Evolutionary conservation across 1,140 invertebrate genomes (phyloP).

Genomic region (Diuraphis noxia): DNA sequence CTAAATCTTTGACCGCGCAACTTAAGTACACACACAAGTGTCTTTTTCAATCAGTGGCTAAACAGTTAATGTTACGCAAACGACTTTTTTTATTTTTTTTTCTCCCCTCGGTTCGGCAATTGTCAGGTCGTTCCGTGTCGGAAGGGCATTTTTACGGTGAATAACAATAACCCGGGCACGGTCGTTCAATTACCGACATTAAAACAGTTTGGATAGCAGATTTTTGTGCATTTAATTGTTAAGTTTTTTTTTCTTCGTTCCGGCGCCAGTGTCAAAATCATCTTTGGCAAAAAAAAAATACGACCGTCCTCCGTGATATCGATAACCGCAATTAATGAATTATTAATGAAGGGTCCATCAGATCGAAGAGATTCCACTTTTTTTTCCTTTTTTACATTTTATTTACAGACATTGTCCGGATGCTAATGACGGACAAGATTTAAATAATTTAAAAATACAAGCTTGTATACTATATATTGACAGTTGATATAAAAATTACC

Average conservation of each 20-base stretch:
- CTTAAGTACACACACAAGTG: too few relatives aligned
- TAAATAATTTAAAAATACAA: slow-evolving; percentile 51
- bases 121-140: slow-evolving; percentile 39
- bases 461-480: slow-evolving; percentile 22
- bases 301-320: neutral
- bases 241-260: neutral
- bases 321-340: slow-evolving; percentile 53
- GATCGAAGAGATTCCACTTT: neutral
- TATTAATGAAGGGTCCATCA: slow-evolving; percentile 50
- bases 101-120: slow-evolving; percentile 15
- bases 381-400: slow-evolving; percentile 28
- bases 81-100: neutral
- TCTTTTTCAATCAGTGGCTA: slow-evolving; percentile 31
- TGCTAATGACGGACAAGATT: slow-evolving; percentile 32
- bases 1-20: neutral
- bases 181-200: slow-evolving; percentile 50
- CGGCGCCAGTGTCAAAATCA: slow-evolving; percentile 43
- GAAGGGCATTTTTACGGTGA: slow-evolving; percentile 47
- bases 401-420: slow-evolving; percentile 44
- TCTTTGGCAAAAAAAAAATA: slow-evolving; percentile 38
- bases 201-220: slow-evolving; percentile 51
- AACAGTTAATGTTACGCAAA: slow-evolving; percentile 43
- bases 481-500: slow-evolving; percentile 23
- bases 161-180: slow-evolving; percentile 45
- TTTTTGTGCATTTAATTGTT: slow-evolving; percentile 51